Conservation (phyloP, 2,113 vertebrate genomes). For the Dryoscopus gambensis region DNA sequence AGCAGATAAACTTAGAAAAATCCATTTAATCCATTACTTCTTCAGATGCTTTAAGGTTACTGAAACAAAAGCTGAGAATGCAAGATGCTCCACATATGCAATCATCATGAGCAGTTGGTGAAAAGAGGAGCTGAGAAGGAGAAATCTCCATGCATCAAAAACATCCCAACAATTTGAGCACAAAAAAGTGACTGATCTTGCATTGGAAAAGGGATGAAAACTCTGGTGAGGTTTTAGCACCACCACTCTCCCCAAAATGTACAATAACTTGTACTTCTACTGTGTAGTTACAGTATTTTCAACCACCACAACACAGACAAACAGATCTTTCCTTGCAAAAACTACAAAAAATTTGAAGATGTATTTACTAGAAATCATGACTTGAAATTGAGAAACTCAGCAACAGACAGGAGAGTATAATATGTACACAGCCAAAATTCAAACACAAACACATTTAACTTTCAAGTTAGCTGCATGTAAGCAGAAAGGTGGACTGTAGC, state of each 20-base stretch:
- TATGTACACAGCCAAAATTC: background rate
- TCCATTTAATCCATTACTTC: background rate
- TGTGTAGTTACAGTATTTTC: fast-evolving
- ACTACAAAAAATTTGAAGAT: background rate
- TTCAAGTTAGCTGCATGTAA: background rate
- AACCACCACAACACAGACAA: background rate
- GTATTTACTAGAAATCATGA: background rate
- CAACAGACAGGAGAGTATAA: background rate
- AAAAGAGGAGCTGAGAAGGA: background rate
- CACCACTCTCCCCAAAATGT: background rate
- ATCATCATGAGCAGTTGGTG: background rate
- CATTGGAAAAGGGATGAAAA: background rate
- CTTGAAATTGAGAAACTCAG: background rate
- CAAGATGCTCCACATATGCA: background rate
- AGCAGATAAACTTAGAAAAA: background rate
- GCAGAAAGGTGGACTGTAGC: background rate
- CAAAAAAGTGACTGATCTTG: background rate
- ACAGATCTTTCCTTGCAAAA: background rate
- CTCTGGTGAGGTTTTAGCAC: background rate
- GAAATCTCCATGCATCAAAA: background rate
- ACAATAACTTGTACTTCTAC: background rate
- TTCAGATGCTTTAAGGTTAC: background rate
- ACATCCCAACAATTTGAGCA: background rate
- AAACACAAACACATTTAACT: background rate
- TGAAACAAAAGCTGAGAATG: background rate